Base-by-base conservation (phyloP, 2,797 vertebrate species). In the Sphenopsis melanotis region DNA sequence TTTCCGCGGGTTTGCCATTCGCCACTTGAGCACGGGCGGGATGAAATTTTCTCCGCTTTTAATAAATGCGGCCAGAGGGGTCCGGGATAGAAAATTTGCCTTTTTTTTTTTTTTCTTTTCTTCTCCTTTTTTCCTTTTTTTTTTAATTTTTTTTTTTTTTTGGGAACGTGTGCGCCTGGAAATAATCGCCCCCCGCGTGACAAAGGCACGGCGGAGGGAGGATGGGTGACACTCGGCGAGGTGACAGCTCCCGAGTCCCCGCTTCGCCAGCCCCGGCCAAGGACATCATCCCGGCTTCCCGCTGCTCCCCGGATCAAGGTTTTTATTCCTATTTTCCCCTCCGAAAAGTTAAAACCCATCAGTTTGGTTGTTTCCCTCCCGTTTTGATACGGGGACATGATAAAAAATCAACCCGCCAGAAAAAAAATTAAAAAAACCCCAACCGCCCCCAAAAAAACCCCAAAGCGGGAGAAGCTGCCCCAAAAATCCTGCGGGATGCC, bases 21-120 rank as follows among this genome's bases (percentile, higher is more conserved):
- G 92, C 97, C 97, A 98, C 98, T 98, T 98, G 89, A 97, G 83
- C 96, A 97, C 96, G 96, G 86, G 5, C 87, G 37, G 96, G 92
- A 94, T 53, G 57, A 71, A 69, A 64, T 72, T 96, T 90, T 87
- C 30, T 68, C 80, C 70, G 87, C 69, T 66, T 65, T 95, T 97
- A 96, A 97, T 97, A 93, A 93, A 92, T 80, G 94, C 96, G 80
- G 44, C 56, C 70, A 87, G 68, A 89, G 37, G 82, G 83, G 76
- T 49, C 83, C 65, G 20, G 39, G 24, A 36, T 65, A 32, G 36
- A 30, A 81, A 82, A 83, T 91, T 64, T 42, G 6, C 6, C 2
- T 34, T 5, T 64, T 60, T 34, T 47, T 11, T 22, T 11, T 9
- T 12, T 8, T 16, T 12, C 2, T 7, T 21, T 53, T 22, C 6